A percentile compares a stretch with the other conserved stretches of the same genome.
Evolutionary conservation across 1,140 invertebrate genomes (phyloP).

Genomic region (Magallana gigas): DNA sequence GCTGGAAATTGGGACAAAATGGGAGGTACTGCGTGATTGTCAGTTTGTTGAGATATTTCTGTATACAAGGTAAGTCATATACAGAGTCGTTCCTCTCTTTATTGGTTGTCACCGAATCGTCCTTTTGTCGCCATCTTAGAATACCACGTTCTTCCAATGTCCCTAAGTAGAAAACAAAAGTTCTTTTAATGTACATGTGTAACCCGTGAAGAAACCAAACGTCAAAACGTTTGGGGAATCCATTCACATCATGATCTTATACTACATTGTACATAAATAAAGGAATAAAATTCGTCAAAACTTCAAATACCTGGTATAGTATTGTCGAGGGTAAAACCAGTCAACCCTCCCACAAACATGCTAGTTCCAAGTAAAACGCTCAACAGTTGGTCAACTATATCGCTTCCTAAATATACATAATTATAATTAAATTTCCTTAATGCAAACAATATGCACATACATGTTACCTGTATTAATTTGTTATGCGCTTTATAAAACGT

Average conservation of each 20-base stretch:
- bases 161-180: slow-evolving; percentile 46
- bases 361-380: slow-evolving; percentile 69
- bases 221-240: too few species aligned
- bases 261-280: not conserved
- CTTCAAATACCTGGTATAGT: slow-evolving; percentile 72
- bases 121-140: slow-evolving; percentile 51
- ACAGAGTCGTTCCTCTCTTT: not conserved
- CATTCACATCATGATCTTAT: not conserved
- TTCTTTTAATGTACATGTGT: not conserved
- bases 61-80: slow-evolving; percentile 65
- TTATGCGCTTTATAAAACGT: too few species aligned
- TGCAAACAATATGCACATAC: too few species aligned
- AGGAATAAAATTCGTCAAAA: too few species aligned
- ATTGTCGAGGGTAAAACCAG: slow-evolving; percentile 74
- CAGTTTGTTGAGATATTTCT: slow-evolving; percentile 59
- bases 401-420: slow-evolving; percentile 60
- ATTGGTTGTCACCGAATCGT: not conserved
- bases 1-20: slow-evolving; percentile 60
- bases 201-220: too few species aligned
- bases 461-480: too few species aligned
- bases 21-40: slow-evolving; percentile 52
- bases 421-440: too few species aligned
- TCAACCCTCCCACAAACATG: slow-evolving; percentile 75
- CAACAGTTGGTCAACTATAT: slow-evolving; percentile 67
- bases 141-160: slow-evolving; percentile 63